Conservation (phyloP, 1,140 invertebrate genomes). For the Caerostris extrusa region DNA sequence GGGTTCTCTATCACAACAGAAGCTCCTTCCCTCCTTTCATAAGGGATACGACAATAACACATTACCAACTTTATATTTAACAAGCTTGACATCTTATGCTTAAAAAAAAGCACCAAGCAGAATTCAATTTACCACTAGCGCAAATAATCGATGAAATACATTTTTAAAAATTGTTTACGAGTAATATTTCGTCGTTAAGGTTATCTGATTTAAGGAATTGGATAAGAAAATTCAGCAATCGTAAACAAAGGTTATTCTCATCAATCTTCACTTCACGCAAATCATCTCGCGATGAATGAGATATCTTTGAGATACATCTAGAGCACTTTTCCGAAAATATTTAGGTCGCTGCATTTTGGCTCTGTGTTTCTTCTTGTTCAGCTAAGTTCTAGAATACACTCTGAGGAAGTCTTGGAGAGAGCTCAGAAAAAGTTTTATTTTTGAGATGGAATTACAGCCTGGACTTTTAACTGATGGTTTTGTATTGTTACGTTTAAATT, state of each 20-base stretch:
- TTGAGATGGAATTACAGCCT: background rate
- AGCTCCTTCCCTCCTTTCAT: no score
- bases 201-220: background rate
- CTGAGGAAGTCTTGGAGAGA: background rate
- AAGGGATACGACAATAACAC: no score
- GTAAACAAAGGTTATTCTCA: background rate
- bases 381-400: background rate
- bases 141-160: background rate
- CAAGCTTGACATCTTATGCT: background rate
- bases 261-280: background rate
- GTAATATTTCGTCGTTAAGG: background rate
- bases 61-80: background rate
- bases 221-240: background rate
- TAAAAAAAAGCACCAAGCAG: background rate
- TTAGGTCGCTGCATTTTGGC: background rate
- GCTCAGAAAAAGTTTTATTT: background rate
- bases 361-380: background rate
- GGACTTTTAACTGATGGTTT: background rate
- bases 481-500: no score
- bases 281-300: conserved; percentile 1
- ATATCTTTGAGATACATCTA: background rate
- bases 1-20: no score
- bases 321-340: background rate
- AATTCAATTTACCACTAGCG: background rate
- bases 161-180: background rate